Conservation (phyloP, 2,888 invertebrate genomes). For the Pseudolycoriella hygida region DNA sequence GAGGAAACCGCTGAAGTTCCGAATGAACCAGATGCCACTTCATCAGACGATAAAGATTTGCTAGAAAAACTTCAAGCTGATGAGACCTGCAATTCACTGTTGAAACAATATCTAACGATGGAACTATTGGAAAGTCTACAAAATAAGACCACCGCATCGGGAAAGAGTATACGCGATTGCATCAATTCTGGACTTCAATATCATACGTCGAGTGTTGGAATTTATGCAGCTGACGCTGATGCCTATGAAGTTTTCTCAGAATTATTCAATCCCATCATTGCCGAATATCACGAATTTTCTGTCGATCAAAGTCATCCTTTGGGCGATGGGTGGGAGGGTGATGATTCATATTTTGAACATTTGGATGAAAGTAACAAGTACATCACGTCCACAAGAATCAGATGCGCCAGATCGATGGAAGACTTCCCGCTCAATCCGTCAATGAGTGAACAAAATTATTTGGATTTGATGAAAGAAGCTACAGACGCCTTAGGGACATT, state of each 20-base stretch:
- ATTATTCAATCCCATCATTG: conserved; percentile 49
- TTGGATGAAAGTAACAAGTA: conserved; percentile 40
- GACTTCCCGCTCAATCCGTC: conserved; percentile 49
- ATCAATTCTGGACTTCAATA: conserved; percentile 45
- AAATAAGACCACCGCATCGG: conserved; percentile 34
- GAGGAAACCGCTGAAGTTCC: no score
- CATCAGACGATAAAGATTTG: conserved; percentile 25
- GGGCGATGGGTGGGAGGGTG: conserved; percentile 36
- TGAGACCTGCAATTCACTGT: conserved; percentile 35
- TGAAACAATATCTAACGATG: conserved; percentile 41
- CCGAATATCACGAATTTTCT: conserved; percentile 41
- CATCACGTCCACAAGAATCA: conserved; percentile 45
- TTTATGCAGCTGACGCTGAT: conserved; percentile 49
- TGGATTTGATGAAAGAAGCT: conserved; percentile 38
- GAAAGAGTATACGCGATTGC: conserved; percentile 41
- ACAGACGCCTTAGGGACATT: conserved; percentile 25
- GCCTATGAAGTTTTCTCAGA: conserved; percentile 40
- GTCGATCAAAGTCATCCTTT: conserved; percentile 36
- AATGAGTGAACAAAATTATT: conserved; percentile 40
- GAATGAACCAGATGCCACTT: conserved; percentile 26
- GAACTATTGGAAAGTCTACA: conserved; percentile 36
- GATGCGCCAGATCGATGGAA: conserved; percentile 39
- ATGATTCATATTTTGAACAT: conserved; percentile 35
- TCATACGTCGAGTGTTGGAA: conserved; percentile 40
- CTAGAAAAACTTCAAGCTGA: conserved; percentile 32